phyloP scores from a whole-genome alignment of 1,140 invertebrate species.

The Macrobrachium rosenbergii region DNA sequence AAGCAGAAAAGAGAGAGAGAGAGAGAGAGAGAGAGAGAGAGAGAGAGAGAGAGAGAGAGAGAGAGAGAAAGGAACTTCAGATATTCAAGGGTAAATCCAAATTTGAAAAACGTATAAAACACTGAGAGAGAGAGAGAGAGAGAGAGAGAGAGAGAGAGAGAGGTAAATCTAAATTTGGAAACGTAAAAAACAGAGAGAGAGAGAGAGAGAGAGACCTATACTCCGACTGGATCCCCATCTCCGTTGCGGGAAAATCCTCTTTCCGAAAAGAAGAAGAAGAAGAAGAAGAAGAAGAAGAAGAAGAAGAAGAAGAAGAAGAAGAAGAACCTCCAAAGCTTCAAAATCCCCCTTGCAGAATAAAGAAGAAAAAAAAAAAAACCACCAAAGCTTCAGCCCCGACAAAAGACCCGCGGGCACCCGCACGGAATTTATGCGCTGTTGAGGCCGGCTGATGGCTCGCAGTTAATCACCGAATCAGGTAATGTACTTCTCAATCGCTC shows the following conservation, averaged over 20 bases:
- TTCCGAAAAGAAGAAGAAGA: background rate
- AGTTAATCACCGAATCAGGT: too few species aligned
- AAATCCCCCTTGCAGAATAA: too few species aligned
- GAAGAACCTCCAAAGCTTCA: too few species aligned
- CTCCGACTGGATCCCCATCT: background rate
- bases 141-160: background rate
- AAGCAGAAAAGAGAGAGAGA: background rate
- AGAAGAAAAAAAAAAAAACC: too few species aligned
- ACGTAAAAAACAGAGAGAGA: conserved; percentile 16
- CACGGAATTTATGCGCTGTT: too few species aligned
- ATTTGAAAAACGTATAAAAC: background rate
- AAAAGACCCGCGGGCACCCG: too few species aligned
- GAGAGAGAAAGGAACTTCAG: background rate
- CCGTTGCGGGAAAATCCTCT: background rate
- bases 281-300: background rate
- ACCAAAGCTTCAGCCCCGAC: too few species aligned
- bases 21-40: background rate
- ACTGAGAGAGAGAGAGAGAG: conserved; percentile 43
- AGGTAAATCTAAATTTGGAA: background rate
- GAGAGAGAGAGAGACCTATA: conserved; percentile 40
- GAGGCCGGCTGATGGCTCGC: too few species aligned
- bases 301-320: background rate
- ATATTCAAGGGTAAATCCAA: background rate
- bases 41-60: background rate
- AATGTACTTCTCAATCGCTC: too few species aligned